phyloP scores from a whole-genome alignment of 2,888 invertebrate genomes.

The Plagodis pulveraria region DNA sequence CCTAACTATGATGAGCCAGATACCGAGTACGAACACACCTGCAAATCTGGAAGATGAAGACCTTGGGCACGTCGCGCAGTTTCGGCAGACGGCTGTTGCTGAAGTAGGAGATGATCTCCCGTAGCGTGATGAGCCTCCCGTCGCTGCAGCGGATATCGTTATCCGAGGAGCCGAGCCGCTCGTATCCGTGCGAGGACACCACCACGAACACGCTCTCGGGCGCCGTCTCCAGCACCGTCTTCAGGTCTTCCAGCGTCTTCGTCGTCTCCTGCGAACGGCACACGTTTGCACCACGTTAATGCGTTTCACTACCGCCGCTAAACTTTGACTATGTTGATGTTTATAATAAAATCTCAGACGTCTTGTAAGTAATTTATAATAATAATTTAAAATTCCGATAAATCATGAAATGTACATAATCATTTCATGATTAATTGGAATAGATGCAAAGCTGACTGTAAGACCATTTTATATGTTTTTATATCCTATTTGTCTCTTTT shows the following conservation, averaged over 20 bases:
- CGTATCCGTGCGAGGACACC: slow-evolving; percentile 88
- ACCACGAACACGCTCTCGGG: slow-evolving; percentile 87
- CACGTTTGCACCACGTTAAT: too few species aligned
- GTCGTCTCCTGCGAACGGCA: slow-evolving; percentile 74
- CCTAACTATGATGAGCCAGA: background rate
- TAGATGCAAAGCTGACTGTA: too few species aligned
- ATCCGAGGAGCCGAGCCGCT: slow-evolving; percentile 69
- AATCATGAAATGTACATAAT: too few species aligned
- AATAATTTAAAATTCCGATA: too few species aligned
- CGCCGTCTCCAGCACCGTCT: slow-evolving; percentile 56
- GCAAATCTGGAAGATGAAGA: slow-evolving; percentile 90
- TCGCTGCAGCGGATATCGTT: slow-evolving; percentile 86
- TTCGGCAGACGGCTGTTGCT: slow-evolving; percentile 79
- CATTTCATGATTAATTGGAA: too few species aligned
- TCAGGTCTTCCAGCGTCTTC: slow-evolving; percentile 65
- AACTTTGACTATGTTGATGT: too few species aligned
- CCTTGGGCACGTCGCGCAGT: slow-evolving; percentile 87
- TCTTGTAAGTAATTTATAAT: too few species aligned
- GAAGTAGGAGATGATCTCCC: slow-evolving; percentile 85
- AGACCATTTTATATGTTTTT: too few species aligned
- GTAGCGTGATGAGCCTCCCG: slow-evolving; percentile 76
- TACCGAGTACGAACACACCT: too few species aligned
- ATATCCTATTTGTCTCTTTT: too few species aligned
- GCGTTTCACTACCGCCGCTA: too few species aligned
- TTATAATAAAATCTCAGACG: too few species aligned